phyloP scores from a whole-genome alignment of 2,888 invertebrate species.

The Andrena camellia region DNA sequence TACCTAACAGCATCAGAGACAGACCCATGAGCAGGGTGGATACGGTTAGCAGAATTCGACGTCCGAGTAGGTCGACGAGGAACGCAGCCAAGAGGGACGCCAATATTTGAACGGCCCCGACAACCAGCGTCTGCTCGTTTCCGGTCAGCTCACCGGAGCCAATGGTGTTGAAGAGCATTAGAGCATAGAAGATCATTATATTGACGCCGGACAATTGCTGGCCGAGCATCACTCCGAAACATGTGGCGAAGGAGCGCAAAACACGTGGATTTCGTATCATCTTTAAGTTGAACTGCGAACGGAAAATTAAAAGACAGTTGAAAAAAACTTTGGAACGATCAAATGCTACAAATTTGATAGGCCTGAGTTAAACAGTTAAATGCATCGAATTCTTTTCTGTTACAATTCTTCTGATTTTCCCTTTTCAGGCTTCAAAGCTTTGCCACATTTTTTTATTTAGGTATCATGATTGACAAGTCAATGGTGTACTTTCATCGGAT shows the following conservation, averaged over 20 bases:
- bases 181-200: constrained; percentile 77
- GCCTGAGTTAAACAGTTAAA: too few species aligned
- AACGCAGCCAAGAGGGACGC: constrained; percentile 73
- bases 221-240: constrained; percentile 71
- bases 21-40: constrained; percentile 78
- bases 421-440: too few species aligned
- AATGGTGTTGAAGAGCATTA: constrained; percentile 75
- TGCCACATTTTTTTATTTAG: too few species aligned
- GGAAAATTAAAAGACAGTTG: background rate
- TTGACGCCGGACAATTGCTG: constrained; percentile 79
- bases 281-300: constrained; percentile 55
- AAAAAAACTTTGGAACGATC: background rate
- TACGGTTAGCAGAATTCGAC: constrained; percentile 74
- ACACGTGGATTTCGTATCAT: constrained; percentile 71
- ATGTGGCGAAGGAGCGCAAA: constrained; percentile 68
- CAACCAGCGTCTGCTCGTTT: constrained; percentile 75
- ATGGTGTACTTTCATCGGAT: too few species aligned
- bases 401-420: too few species aligned
- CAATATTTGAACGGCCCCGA: constrained; percentile 76
- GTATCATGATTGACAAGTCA: too few species aligned
- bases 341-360: too few species aligned
- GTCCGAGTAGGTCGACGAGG: constrained; percentile 75
- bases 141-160: constrained; percentile 77
- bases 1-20: constrained; percentile 78
- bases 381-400: too few species aligned